These are phyloP conservation scores for Hapalemur alaotrensis DNA, from an alignment of 2,797 vertebrate genomes.

Conservation along the genomic window DNA sequence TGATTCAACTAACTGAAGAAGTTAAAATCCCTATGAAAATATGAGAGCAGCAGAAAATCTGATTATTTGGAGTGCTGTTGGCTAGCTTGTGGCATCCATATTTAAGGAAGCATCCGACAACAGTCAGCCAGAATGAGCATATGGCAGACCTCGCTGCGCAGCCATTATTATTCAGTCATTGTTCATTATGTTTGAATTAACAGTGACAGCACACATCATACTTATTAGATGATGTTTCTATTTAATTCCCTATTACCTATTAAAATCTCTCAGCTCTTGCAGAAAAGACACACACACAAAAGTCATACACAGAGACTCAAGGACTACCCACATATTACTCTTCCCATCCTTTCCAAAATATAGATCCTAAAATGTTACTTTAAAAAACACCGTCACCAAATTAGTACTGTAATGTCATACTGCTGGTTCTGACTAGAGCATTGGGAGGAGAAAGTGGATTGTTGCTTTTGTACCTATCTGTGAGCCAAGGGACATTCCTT, in stretches of 20 bases:
- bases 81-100: constrained; percentile 59
- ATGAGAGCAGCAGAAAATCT: constrained; percentile 40
- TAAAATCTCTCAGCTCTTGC: constrained; percentile 78
- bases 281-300: constrained; percentile 68
- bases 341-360: constrained; percentile 53
- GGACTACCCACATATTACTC: constrained; percentile 61
- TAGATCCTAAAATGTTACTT: constrained; percentile 54
- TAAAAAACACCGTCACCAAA: neutral
- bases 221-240: constrained; percentile 79
- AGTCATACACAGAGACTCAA: constrained; percentile 60
- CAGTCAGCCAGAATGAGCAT: constrained; percentile 63
- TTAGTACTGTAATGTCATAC: neutral
- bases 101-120: constrained; percentile 62
- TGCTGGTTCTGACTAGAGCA: neutral
- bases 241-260: constrained; percentile 77
- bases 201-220: constrained; percentile 74
- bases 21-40: constrained; percentile 10
- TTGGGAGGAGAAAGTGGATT: neutral
- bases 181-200: constrained; percentile 80
- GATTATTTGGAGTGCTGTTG: constrained; percentile 53
- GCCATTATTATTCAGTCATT: constrained; percentile 70
- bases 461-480: neutral
- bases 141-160: constrained; percentile 71
- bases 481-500: neutral
- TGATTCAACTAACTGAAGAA: constrained; percentile 40